Percentiles rank a stretch among this genome's conserved stretches.
These are phyloP conservation scores for Myodes glareolus DNA, from an alignment of 2,113 vertebrate species.

Conservation along the genomic window DNA sequence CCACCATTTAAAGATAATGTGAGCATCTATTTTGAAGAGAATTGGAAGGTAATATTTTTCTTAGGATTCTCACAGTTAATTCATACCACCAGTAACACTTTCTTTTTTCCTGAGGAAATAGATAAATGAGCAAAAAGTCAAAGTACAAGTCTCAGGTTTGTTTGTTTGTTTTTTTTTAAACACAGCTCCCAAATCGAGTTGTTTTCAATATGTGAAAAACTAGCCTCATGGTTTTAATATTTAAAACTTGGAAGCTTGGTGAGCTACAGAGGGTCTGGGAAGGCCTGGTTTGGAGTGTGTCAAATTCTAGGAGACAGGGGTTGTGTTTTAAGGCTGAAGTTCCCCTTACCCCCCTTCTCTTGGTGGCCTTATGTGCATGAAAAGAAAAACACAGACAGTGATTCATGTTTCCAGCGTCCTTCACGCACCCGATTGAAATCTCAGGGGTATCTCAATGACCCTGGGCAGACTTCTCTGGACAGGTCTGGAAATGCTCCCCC, in stretches of 20 bases:
- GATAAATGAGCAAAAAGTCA: constrained; percentile 5
- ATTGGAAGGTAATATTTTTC: neutral
- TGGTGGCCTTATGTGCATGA: constrained; percentile 79
- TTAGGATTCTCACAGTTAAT: neutral
- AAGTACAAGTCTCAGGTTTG: neutral
- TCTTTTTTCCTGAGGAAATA: neutral
- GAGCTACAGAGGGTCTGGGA: neutral
- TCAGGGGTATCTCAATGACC: constrained; percentile 22
- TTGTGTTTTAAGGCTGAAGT: constrained; percentile 65
- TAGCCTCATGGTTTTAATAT: neutral
- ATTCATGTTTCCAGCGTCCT: constrained; percentile 61
- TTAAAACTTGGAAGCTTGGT: neutral
- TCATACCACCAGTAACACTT: neutral
- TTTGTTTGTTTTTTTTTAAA: neutral
- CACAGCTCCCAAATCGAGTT: constrained; percentile 5
- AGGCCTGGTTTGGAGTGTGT: neutral
- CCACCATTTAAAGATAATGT: constrained; percentile 16
- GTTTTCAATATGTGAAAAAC: neutral
- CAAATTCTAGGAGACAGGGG: neutral
- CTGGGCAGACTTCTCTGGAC: neutral
- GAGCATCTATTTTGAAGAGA: constrained; percentile 21
- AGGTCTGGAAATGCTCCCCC: neutral
- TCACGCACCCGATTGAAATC: constrained; percentile 83
- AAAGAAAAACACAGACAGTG: neutral
- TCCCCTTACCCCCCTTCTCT: constrained; percentile 46